Evolutionary conservation across 2,797 vertebrate genomes (phyloP).

Genomic region (Notoglanidium macrostoma): DNA sequence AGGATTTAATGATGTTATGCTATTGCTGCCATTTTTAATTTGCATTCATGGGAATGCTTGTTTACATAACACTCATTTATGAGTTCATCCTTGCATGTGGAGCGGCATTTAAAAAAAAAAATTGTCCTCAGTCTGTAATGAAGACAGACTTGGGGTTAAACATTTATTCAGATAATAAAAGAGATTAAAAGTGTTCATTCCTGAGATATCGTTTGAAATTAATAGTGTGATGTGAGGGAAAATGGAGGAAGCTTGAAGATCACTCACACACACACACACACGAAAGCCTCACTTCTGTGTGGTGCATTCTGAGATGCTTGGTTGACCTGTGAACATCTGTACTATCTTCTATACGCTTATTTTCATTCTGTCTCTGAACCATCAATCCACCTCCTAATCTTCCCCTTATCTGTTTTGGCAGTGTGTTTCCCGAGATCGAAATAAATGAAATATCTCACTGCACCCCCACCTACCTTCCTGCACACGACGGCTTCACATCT

Average conservation of each 20-base stretch:
- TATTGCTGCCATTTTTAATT: background rate
- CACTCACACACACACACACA: background rate
- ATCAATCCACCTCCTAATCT: background rate
- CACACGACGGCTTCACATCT: constrained; percentile 4
- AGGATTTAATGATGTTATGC: background rate
- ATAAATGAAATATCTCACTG: background rate
- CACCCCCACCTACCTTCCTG: constrained; percentile 10
- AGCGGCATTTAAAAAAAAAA: background rate
- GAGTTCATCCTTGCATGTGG: background rate
- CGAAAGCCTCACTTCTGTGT: background rate
- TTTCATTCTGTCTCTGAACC: background rate
- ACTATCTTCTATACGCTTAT: background rate
- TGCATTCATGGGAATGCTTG: background rate
- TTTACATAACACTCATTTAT: background rate
- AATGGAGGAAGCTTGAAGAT: background rate
- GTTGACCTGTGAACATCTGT: background rate
- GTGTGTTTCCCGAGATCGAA: background rate
- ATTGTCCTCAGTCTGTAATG: constrained; percentile 16
- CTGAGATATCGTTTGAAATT: background rate
- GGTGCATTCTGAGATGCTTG: background rate
- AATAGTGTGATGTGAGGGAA: background rate
- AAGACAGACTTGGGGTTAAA: background rate
- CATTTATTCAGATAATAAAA: background rate
- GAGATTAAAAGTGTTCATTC: background rate
- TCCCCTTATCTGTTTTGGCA: background rate